Evolutionary conservation across 2,888 invertebrate species (phyloP).

Genomic region (Leucophora obtusa): DNA sequence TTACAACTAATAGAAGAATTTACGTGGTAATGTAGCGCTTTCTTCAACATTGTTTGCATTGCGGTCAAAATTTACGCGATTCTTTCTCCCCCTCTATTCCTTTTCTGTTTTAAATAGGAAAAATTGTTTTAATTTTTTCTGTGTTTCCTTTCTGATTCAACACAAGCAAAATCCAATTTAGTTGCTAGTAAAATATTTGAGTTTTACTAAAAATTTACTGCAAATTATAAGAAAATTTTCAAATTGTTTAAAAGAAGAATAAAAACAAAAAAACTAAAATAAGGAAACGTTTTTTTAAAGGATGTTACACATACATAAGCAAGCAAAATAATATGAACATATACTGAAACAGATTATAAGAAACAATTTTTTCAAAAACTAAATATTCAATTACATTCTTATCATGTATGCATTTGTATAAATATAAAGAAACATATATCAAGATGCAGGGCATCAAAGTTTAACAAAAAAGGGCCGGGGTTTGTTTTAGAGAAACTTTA

Average conservation of each 20-base stretch:
- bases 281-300: conserved; percentile 3
- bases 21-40: conserved; percentile 25
- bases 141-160: conserved; percentile 17
- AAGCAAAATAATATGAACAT: conserved; percentile 1
- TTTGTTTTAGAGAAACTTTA: not conserved
- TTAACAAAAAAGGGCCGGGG: not conserved
- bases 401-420: conserved; percentile 50
- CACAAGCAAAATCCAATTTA: conserved; percentile 65
- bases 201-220: conserved; percentile 67
- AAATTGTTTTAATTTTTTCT: conserved; percentile 18
- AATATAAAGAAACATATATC: conserved; percentile 28
- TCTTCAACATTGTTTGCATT: conserved; percentile 56
- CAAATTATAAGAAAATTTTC: conserved; percentile 61
- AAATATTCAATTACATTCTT: conserved; percentile 61
- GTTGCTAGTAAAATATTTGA: conserved; percentile 68
- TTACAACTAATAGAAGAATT: not conserved
- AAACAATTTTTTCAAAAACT: conserved; percentile 23
- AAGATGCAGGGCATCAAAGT: not conserved
- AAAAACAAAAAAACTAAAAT: conserved; percentile 10
- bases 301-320: not conserved
- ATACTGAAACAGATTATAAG: conserved; percentile 30
- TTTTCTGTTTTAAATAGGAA: conserved; percentile 13
- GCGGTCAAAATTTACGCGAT: conserved; percentile 61
- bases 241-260: conserved; percentile 39
- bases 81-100: not conserved